Conservation (phyloP, 2,113 vertebrate species). For the Danio rerio region DNA sequence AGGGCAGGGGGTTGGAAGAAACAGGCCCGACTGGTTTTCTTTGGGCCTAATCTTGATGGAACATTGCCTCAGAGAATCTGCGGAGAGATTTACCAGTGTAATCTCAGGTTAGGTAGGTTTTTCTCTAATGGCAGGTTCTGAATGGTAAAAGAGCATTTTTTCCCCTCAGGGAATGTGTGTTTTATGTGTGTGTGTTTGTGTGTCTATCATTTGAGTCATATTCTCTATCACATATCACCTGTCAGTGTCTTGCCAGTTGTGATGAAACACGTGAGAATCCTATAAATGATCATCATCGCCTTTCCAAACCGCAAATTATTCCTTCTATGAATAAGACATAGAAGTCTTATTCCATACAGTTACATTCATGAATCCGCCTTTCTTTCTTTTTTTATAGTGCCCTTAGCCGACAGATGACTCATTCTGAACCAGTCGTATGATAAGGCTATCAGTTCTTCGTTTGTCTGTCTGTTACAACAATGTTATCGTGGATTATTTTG, state of each 20-base stretch:
- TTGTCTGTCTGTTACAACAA: constrained; percentile 39
- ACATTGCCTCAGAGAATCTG: constrained; percentile 66
- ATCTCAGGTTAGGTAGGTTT: constrained; percentile 64
- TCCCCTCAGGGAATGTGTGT: constrained; percentile 15
- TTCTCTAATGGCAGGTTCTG: constrained; percentile 22
- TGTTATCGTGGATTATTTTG: constrained; percentile 47
- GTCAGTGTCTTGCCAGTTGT: constrained; percentile 15
- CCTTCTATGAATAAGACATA: background rate
- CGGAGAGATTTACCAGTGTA: constrained; percentile 63
- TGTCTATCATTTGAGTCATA: constrained; percentile 29
- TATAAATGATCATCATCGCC: constrained; percentile 16
- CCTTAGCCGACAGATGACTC: constrained; percentile 49
- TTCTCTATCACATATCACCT: constrained; percentile 40
- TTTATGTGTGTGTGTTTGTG: constrained; percentile 38
- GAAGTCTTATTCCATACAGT: background rate
- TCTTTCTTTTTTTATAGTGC: background rate
- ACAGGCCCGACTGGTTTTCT: constrained; percentile 70
- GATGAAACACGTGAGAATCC: constrained; percentile 13
- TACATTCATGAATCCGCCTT: background rate
- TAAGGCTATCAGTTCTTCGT: constrained; percentile 45
- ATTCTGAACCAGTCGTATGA: constrained; percentile 45
- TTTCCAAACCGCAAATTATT: background rate
- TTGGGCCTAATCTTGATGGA: constrained; percentile 65
- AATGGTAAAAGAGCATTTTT: constrained; percentile 17
- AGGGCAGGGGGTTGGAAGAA: constrained; percentile 62